phyloP scores from a whole-genome alignment of 2,888 invertebrate species.

The Nymphalis urticae region DNA sequence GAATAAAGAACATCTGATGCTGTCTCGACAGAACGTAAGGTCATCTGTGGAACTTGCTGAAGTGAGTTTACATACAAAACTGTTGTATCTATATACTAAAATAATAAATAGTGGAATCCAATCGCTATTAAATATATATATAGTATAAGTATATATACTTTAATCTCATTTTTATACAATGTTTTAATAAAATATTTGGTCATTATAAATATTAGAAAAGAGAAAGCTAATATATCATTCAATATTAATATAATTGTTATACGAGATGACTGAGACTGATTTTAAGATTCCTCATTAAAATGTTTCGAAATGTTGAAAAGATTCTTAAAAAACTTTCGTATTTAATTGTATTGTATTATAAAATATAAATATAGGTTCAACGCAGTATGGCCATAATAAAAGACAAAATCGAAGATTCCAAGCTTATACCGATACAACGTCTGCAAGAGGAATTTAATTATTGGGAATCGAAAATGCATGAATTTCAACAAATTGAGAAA shows the following conservation, averaged over 20 bases:
- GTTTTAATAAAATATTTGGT: not conserved
- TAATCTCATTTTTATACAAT: no score
- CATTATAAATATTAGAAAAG: not conserved
- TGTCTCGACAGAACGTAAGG: constrained; percentile 44
- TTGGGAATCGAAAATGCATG: constrained; percentile 50
- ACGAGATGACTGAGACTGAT: no score
- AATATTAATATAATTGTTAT: no score
- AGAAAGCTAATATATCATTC: no score
- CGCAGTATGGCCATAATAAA: constrained; percentile 49
- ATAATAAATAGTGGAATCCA: no score
- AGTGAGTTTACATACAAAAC: constrained; percentile 44
- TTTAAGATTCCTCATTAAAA: not conserved
- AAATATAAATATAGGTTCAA: constrained; percentile 42
- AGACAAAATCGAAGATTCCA: constrained; percentile 49
- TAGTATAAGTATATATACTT: no score
- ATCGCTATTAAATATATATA: no score
- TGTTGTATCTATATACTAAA: not conserved
- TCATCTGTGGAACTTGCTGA: constrained; percentile 51
- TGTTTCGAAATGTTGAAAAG: not conserved
- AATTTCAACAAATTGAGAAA: constrained; percentile 51
- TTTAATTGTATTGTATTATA: not conserved
- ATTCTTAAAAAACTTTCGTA: not conserved
- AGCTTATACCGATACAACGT: constrained; percentile 43
- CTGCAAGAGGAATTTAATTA: constrained; percentile 52
- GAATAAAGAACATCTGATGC: constrained; percentile 54